A percentile compares a stretch with the other conserved stretches of the same genome.
These are phyloP conservation scores for Salmo trutta DNA, from an alignment of 2,797 vertebrate genomes.

Conservation along the genomic window DNA sequence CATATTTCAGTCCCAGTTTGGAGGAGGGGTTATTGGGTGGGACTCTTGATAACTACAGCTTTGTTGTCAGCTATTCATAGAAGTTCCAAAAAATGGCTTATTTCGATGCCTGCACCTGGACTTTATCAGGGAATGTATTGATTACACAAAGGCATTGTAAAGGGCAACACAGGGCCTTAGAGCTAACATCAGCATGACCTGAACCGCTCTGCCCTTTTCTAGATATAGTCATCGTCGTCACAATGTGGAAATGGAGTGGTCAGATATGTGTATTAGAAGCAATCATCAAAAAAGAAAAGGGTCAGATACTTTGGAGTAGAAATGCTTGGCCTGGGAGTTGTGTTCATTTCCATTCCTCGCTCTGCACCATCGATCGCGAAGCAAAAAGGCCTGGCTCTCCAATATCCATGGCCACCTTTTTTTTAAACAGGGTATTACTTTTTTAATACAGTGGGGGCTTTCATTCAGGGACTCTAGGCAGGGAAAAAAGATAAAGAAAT, in stretches of 20 bases:
- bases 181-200: conserved; percentile 17
- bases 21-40: conserved; percentile 47
- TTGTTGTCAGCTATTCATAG: conserved; percentile 60
- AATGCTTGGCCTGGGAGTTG: conserved; percentile 58
- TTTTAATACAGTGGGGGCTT: conserved; percentile 53
- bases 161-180: conserved; percentile 21
- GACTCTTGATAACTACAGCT: conserved; percentile 60
- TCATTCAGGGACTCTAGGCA: conserved; percentile 51
- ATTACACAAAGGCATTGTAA: conserved; percentile 42
- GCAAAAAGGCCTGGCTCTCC: conserved; percentile 45
- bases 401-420: conserved; percentile 5
- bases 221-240: conserved; percentile 48
- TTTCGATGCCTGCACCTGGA: conserved; percentile 2
- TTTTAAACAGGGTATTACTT: conserved; percentile 63
- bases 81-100: conserved; percentile 33
- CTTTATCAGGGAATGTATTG: conserved; percentile 54
- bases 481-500: neutral
- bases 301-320: conserved; percentile 52
- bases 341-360: conserved; percentile 66
- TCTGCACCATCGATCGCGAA: conserved; percentile 61
- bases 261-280: conserved; percentile 45
- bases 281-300: conserved; percentile 52
- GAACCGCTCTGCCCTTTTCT: conserved; percentile 1
- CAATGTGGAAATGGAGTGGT: conserved; percentile 46
- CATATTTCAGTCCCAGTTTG: conserved; percentile 64